These are phyloP conservation scores for Chaunax sp. DNA, from an alignment of 2,797 vertebrate species.

Conservation along the genomic window DNA sequence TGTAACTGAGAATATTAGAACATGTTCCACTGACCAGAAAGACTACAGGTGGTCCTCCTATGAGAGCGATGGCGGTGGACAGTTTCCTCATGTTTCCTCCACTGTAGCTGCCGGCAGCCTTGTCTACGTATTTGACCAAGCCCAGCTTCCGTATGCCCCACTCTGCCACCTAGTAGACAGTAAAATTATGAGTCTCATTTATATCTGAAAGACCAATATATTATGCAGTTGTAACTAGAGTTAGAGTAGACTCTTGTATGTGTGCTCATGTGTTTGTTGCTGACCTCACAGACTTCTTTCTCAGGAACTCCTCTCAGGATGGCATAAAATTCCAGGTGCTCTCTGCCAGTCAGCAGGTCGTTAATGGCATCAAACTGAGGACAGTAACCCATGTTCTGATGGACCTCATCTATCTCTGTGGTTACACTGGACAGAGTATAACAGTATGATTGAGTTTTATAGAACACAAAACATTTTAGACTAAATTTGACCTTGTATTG, in stretches of 20 bases:
- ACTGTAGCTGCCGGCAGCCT: conserved; percentile 93
- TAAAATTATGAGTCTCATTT: background rate
- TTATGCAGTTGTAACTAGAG: background rate
- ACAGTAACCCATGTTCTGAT: conserved; percentile 99
- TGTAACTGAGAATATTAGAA: background rate
- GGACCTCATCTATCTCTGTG: conserved; percentile 92
- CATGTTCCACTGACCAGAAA: conserved; percentile 90
- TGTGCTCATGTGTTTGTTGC: conserved; percentile 27
- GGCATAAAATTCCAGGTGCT: conserved; percentile 97
- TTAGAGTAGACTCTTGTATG: background rate
- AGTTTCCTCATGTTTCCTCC: conserved; percentile 98
- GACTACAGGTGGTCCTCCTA: conserved; percentile 96
- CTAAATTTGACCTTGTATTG: too few relatives aligned
- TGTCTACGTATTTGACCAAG: conserved; percentile 86
- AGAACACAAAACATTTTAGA: too few relatives aligned
- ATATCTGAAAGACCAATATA: background rate
- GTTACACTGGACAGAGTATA: conserved; percentile 83
- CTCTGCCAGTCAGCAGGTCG: conserved; percentile 94
- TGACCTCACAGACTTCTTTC: conserved; percentile 97
- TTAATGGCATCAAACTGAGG: conserved; percentile 98
- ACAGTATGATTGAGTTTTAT: background rate
- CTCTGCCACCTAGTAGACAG: conserved; percentile 89
- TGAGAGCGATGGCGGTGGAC: conserved; percentile 96
- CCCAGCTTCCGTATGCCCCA: conserved; percentile 93
- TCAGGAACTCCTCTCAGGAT: conserved; percentile 95